Percentiles rank a stretch among this genome's conserved stretches.
Conservation (phyloP, 1,140 invertebrate genomes). For the Drosophila suzukii region DNA sequence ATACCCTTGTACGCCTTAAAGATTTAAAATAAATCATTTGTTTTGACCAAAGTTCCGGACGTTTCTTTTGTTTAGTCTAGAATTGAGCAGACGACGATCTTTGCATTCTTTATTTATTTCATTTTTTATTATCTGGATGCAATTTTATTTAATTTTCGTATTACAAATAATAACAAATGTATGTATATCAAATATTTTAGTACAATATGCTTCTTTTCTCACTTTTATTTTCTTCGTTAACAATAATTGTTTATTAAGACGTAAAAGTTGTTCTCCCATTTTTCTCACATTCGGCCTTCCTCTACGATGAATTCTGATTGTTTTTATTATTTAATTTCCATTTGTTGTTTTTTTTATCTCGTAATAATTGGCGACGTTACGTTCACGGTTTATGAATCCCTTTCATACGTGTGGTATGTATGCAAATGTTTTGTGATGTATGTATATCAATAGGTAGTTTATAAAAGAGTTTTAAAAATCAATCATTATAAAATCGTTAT, state of each 20-base stretch:
- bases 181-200: conserved; percentile 83
- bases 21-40: conserved; percentile 7
- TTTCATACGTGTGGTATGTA: conserved; percentile 42
- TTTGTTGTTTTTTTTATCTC: conserved; percentile 51
- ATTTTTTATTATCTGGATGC: conserved; percentile 80
- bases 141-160: conserved; percentile 83
- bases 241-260: conserved; percentile 80
- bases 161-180: conserved; percentile 83
- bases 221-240: conserved; percentile 73
- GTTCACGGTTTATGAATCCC: conserved; percentile 69
- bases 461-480: conserved; percentile 31
- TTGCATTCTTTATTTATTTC: conserved; percentile 65
- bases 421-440: conserved; percentile 67
- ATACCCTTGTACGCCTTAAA: neutral
- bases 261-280: conserved; percentile 68
- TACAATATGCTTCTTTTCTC: conserved; percentile 75
- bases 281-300: conserved; percentile 34
- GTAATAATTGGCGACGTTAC: conserved; percentile 80
- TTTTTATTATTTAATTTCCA: conserved; percentile 43
- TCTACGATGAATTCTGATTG: conserved; percentile 47
- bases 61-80: conserved; percentile 19
- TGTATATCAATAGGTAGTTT: conserved; percentile 51
- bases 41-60: neutral
- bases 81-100: conserved; percentile 42
- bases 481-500: conserved; percentile 56